Base-by-base conservation (phyloP, 2,113 vertebrate species). In the Pristiophorus japonicus region DNA sequence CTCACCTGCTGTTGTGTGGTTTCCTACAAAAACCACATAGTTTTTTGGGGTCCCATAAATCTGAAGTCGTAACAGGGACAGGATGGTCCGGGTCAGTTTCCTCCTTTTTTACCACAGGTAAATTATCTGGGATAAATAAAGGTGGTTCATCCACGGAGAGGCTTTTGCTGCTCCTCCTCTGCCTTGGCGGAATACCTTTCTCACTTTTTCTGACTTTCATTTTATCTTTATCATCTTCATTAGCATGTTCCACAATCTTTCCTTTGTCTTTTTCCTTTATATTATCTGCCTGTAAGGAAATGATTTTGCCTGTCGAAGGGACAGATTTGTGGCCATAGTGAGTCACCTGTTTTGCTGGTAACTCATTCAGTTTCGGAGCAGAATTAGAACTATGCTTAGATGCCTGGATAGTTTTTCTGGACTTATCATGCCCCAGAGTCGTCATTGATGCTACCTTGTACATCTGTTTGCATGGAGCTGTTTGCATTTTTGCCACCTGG, bases 111-210 rank as follows among this genome's bases (percentile, higher is more conserved):
- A 98, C 96, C 73, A 97, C 97, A 55, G 99, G 98, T 96, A 99
- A 99, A n/a, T 99, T 99, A 96, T 99, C 99, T 94, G 99, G 99
- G 96, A 99, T 98, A 96, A 99, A 99, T 95, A 99, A 97, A 0
- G 98, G 98, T 2, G 99, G 99, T 96, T 99, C 99, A n/a, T 99
- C 99, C 96, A 99, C 96, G 24, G 99, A 99, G 96, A 99, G 97
- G 96, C 98, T 99, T 96, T 97, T 98, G 94, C 97, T 97, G 92
- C 97, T 98, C 97, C 98, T 99, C 96, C 98, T 98, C 95, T 98
- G 99, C 16, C 97, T 98, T 95, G 97, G 98, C 0, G 98, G 98
- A 73, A 98, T 96, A 81, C 97, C 97, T 96, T 98, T 99, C 92
- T 99, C 99, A 0, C 96, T 96, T 97, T 98, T 99, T 97, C 98